Percentiles rank a stretch among this genome's conserved stretches.
These are phyloP conservation scores for Hypomecis atomaria DNA, from an alignment of 2,888 invertebrate genomes.

Conservation along the genomic window DNA sequence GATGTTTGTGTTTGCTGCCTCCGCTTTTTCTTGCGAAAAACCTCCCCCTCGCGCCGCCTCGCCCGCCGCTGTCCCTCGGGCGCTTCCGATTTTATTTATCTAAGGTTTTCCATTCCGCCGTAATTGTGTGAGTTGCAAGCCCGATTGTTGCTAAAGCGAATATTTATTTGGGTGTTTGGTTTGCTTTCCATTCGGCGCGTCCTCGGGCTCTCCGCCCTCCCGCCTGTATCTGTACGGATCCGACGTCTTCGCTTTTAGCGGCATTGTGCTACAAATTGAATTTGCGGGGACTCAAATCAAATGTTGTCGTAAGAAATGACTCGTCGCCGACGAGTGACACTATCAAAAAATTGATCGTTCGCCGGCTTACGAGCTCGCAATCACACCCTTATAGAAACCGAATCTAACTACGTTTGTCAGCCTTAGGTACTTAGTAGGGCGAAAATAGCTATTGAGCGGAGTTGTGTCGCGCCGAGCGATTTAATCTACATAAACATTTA, in stretches of 20 bases:
- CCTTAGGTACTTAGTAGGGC: background rate
- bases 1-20: constrained; percentile 79
- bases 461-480: constrained; percentile 33
- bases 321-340: constrained; percentile 73
- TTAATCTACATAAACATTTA: constrained; percentile 54
- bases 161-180: constrained; percentile 80
- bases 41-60: constrained; percentile 44
- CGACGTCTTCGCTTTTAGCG: constrained; percentile 46
- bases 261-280: constrained; percentile 79
- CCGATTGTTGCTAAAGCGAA: constrained; percentile 81
- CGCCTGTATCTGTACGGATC: constrained; percentile 28
- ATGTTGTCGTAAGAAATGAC: constrained; percentile 79
- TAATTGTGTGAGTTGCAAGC: constrained; percentile 81
- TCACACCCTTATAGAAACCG: constrained; percentile 27
- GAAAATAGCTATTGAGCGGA: background rate
- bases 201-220: constrained; percentile 36
- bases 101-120: constrained; percentile 81
- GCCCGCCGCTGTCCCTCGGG: constrained; percentile 49
- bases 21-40: constrained; percentile 73
- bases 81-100: constrained; percentile 82
- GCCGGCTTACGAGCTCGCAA: constrained; percentile 42
- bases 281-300: constrained; percentile 77
- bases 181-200: constrained; percentile 67
- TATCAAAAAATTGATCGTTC: constrained; percentile 82
- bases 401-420: constrained; percentile 22